These are phyloP conservation scores for Thereva nobilitata DNA, from an alignment of 2,888 invertebrate species.

Conservation along the genomic window DNA sequence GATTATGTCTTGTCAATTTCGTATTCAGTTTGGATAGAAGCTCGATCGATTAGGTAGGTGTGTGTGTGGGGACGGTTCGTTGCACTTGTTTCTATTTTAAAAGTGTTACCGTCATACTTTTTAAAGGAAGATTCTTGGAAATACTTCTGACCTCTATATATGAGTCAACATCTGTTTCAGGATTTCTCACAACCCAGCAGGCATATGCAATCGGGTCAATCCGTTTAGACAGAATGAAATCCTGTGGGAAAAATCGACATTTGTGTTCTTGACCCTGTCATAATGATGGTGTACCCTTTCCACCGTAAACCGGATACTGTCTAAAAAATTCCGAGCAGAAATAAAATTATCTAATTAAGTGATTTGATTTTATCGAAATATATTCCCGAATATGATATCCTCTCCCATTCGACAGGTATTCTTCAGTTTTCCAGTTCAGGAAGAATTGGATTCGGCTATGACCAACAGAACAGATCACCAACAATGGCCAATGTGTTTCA, in stretches of 20 bases:
- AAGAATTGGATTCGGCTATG: neutral
- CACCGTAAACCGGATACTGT: slow-evolving; percentile 21
- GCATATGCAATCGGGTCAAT: no score
- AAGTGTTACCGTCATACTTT: no score
- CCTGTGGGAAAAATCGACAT: slow-evolving; percentile 25
- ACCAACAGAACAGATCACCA: neutral
- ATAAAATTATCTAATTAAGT: slow-evolving; percentile 37
- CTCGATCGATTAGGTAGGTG: no score
- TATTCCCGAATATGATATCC: neutral
- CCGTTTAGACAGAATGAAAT: no score
- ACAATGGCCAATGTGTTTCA: neutral
- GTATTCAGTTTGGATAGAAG: neutral
- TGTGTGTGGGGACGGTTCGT: no score
- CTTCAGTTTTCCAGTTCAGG: neutral
- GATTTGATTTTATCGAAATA: slow-evolving; percentile 33
- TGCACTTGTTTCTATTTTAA: no score
- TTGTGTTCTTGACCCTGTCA: neutral
- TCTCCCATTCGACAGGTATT: neutral
- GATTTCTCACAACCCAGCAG: no score
- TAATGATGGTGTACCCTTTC: neutral
- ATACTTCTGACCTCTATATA: no score
- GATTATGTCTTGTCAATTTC: neutral
- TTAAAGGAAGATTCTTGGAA: no score
- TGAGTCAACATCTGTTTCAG: no score
- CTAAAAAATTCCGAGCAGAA: slow-evolving; percentile 25